A percentile compares a stretch with the other conserved stretches of the same genome.
These are phyloP conservation scores for Suncus etruscus DNA, from an alignment of 2,113 vertebrate genomes.

Conservation along the genomic window DNA sequence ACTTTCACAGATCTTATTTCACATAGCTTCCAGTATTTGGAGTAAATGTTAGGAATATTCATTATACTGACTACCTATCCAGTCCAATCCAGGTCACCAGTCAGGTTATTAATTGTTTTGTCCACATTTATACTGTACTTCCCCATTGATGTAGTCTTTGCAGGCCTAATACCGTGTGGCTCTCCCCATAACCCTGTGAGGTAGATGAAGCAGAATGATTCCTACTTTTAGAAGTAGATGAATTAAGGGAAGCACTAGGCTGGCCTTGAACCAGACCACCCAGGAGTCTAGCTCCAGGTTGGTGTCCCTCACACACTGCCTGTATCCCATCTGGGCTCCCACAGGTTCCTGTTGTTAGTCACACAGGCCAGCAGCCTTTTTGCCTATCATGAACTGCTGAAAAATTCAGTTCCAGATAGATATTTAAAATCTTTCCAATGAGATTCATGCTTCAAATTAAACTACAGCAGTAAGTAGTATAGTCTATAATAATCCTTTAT, in stretches of 20 bases:
- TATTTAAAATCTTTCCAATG: constrained; percentile 38
- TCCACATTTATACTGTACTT: not conserved
- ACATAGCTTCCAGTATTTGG: not conserved
- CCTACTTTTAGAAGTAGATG: not conserved
- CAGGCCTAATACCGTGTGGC: not conserved
- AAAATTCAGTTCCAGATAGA: not conserved
- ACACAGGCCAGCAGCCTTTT: not conserved
- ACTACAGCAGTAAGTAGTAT: not conserved
- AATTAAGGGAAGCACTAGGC: no score
- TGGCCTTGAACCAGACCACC: no score
- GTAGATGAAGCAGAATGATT: not conserved
- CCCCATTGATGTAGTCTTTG: not conserved
- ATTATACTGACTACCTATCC: not conserved
- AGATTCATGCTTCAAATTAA: constrained; percentile 13
- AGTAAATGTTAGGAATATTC: not conserved
- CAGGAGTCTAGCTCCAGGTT: no score
- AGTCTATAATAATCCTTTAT: not conserved
- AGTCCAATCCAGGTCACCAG: not conserved
- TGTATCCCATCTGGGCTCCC: not conserved
- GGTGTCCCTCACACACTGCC: no score
- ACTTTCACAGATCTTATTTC: no score
- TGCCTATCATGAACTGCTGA: not conserved
- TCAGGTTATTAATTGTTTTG: not conserved
- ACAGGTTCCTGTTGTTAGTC: not conserved
- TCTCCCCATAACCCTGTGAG: not conserved